Percentiles rank a stretch among this genome's conserved stretches.
These are phyloP conservation scores for Microcaecilia unicolor DNA, from an alignment of 2,797 vertebrate genomes.

Conservation along the genomic window DNA sequence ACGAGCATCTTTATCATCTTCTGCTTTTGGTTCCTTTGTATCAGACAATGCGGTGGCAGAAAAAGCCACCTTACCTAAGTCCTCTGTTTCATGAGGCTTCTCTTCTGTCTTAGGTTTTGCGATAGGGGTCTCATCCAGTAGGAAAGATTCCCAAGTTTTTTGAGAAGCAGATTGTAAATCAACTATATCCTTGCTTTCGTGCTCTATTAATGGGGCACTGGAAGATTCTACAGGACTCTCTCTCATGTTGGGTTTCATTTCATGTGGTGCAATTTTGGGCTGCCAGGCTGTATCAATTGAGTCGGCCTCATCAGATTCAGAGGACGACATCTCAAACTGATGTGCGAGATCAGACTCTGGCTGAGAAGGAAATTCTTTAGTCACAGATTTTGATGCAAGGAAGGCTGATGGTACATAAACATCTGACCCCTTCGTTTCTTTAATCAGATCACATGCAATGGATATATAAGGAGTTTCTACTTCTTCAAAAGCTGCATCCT, in stretches of 20 bases:
- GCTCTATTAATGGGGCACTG: slow-evolving; percentile 10
- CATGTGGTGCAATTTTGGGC: slow-evolving; percentile 40
- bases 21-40: slow-evolving; percentile 34
- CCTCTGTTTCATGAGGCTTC: slow-evolving; percentile 52
- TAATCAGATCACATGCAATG: slow-evolving; percentile 82
- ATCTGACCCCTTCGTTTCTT: slow-evolving; percentile 66
- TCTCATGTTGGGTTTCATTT: slow-evolving; percentile 20
- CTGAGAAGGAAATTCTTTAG: slow-evolving; percentile 31
- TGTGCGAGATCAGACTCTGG: slow-evolving; percentile 31
- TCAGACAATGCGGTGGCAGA: slow-evolving; percentile 25
- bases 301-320: slow-evolving; percentile 41
- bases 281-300: slow-evolving; percentile 40
- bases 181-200: slow-evolving; percentile 16
- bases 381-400: slow-evolving; percentile 27
- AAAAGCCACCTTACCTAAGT: slow-evolving; percentile 24
- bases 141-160: slow-evolving; percentile 58
- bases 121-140: slow-evolving; percentile 19
- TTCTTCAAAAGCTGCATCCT: slow-evolving; percentile 41
- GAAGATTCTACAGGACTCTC: slow-evolving; percentile 22
- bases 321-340: slow-evolving; percentile 34
- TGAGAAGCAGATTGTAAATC: slow-evolving; percentile 14
- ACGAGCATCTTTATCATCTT: slow-evolving; percentile 35
- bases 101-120: slow-evolving; percentile 36
- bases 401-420: slow-evolving; percentile 26
- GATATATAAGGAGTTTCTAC: slow-evolving; percentile 65